Evolutionary conservation across 2,797 vertebrate species (phyloP).

Genomic region (Gorsachius magnificus): DNA sequence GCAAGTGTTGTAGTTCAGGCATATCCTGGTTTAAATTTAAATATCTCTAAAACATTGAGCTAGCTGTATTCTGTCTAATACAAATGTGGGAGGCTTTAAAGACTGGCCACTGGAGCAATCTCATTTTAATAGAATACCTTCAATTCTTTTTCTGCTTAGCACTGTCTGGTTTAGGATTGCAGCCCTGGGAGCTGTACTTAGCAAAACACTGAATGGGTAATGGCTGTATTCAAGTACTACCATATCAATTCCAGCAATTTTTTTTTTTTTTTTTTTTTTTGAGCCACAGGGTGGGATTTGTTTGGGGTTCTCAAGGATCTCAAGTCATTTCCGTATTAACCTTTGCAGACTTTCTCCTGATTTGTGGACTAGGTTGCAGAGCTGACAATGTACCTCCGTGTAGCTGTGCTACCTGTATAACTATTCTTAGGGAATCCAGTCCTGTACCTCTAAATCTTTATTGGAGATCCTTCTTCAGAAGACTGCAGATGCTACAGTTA

Average conservation of each 20-base stretch:
- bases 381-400: background rate
- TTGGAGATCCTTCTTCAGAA: background rate
- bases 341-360: background rate
- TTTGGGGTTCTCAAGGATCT: background rate
- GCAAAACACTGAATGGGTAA: background rate
- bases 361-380: background rate
- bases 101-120: background rate
- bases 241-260: background rate
- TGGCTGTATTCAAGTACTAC: background rate
- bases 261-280: background rate
- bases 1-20: background rate
- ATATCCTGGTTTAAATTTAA: background rate
- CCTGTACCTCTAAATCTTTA: background rate
- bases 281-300: background rate
- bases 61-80: background rate
- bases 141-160: background rate
- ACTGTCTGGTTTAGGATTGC: background rate
- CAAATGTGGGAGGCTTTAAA: conserved; percentile 2
- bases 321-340: background rate
- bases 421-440: background rate
- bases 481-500: background rate
- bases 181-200: background rate
- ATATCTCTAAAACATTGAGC: background rate
- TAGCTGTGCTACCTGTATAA: background rate
- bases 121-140: conserved; percentile 3